A percentile compares a stretch with the other conserved stretches of the same genome.
Conservation (phyloP, 2,888 invertebrate species). For the Cosmia pyralina region DNA sequence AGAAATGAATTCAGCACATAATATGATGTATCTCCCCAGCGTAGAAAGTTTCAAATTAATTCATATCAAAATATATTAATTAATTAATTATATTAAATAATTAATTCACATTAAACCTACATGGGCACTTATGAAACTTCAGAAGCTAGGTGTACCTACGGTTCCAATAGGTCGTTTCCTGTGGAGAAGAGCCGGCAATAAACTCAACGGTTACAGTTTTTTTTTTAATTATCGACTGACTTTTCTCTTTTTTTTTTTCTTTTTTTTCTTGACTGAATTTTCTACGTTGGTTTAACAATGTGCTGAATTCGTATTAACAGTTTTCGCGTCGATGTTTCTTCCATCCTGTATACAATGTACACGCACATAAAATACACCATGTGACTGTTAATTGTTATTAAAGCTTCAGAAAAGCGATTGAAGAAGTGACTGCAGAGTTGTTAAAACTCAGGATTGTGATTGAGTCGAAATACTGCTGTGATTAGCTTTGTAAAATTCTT, state of each 20-base stretch:
- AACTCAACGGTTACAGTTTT: not conserved
- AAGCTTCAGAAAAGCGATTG: constrained; percentile 17
- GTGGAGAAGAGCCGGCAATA: no score
- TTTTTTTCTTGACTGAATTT: no score
- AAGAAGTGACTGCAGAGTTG: constrained; percentile 23
- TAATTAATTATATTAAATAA: no score
- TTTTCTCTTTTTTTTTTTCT: no score
- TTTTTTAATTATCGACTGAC: not conserved
- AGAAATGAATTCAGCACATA: not conserved
- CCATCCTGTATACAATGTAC: constrained; percentile 28
- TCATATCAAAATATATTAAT: no score
- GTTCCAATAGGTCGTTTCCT: no score
- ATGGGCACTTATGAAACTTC: no score
- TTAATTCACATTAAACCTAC: not conserved
- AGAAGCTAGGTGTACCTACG: no score
- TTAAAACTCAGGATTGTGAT: constrained; percentile 14
- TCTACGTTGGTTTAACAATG: no score
- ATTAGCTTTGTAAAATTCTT: constrained; percentile 31
- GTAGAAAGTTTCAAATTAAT: not conserved
- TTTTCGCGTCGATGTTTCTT: not conserved
- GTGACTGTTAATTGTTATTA: constrained; percentile 28
- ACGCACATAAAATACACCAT: constrained; percentile 26
- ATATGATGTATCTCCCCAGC: not conserved
- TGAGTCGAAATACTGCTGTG: constrained; percentile 51
- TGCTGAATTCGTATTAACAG: no score